Base-by-base conservation (phyloP, 1,140 invertebrate species). In the Zeugodacus cucurbitae region DNA sequence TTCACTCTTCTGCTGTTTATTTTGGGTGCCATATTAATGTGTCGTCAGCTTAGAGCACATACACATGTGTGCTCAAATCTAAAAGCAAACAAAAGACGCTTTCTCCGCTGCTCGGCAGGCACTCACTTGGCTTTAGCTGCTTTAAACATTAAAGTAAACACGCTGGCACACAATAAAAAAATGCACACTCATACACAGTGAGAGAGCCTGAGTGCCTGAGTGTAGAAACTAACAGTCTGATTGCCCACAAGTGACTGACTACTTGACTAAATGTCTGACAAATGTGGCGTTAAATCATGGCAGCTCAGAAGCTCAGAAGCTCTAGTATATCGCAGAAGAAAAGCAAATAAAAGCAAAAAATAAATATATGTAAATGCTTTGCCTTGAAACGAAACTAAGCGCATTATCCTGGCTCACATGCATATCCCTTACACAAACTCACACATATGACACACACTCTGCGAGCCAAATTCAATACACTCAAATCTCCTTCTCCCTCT, bases 231-330 rank as follows among this genome's bases (percentile, higher is more conserved):
- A 44, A 54, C 41, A 17, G n/a, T 44, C 41, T 48, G 22, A 82
- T 48, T 82, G 41, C 41, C 22, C 74, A 37, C 74, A 44, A 82
- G 74, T 29, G 74, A 82, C 41, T 82, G 74, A 82, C 74, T n/a
- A 41, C 37, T 48, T 82, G 74, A 82, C 74, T 82, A 82, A 54
- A 82, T 82, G 41, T 29, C 74, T 82, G n/a, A 82, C 74, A 82
- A 82, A 82, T 82, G 74, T 82, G 74, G 8, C 41, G n/a, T n/a
- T 82, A 82, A 82, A 82, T 82, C 74, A 48, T 26, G 37, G 22
- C 17, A 48, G 29, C 8, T 41, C 14, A 4, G 32, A 17, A 14
- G 20, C 67, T 17, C 34, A 41, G 2, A 22, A 54, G 48, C 64
- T 32, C 26, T 17, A 29, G 0, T 4, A 34, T 0, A 11, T 3